Evolutionary conservation across 2,113 vertebrate genomes (phyloP).

Genomic region (Pogona vitticeps): DNA sequence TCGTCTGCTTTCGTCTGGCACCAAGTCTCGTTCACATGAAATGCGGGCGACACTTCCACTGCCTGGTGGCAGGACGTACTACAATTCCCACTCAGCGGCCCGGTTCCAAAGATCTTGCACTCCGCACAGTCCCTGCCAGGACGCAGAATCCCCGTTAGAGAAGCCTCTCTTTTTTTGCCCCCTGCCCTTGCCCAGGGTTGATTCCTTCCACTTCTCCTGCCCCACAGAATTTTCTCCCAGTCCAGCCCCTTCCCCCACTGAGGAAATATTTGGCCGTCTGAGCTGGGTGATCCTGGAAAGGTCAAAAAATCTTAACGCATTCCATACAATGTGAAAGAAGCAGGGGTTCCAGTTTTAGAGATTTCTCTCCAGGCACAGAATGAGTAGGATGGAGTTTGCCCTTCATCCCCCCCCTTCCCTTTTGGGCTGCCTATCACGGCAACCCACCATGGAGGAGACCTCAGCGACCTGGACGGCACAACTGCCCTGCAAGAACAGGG

Average conservation of each 20-base stretch:
- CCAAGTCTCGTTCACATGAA: conserved; percentile 55
- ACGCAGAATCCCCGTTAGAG: neutral
- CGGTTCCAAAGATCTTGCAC: conserved; percentile 65
- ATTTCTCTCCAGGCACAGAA: neutral
- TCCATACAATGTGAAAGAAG: too few species aligned
- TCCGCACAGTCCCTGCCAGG: conserved; percentile 69
- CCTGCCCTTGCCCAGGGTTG: too few species aligned
- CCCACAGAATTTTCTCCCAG: too few species aligned
- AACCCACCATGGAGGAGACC: too few species aligned
- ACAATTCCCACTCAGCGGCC: conserved; percentile 61
- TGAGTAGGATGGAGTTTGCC: neutral
- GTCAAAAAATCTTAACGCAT: neutral
- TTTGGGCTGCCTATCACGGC: too few species aligned
- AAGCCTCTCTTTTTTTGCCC: too few species aligned
- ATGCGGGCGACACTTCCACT: conserved; percentile 2
- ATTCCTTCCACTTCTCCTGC: neutral
- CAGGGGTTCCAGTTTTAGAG: neutral
- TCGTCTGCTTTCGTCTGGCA: conserved; percentile 64
- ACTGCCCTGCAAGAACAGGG: too few species aligned
- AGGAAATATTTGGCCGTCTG: neutral
- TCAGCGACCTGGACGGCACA: too few species aligned
- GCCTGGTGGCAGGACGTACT: conserved; percentile 48
- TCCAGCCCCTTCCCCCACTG: neutral
- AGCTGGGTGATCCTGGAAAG: neutral
- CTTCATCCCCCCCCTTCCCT: too few species aligned